Percentiles rank a stretch among this genome's conserved stretches.
Conservation (phyloP, 2,888 invertebrate species). For the Dynastes maya region DNA sequence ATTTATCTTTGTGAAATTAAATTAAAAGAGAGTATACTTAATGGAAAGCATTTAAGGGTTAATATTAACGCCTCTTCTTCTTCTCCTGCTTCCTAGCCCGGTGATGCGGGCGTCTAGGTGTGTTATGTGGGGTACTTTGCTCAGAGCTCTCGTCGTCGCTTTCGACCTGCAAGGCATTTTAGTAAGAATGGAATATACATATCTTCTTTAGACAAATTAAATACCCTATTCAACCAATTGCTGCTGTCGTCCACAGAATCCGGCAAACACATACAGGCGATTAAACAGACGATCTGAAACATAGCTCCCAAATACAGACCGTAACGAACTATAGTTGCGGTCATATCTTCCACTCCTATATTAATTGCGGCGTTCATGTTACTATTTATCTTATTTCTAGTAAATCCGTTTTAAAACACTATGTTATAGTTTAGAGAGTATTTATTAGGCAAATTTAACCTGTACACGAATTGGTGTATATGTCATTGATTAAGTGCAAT, state of each 20-base stretch:
- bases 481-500: no score
- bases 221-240: constrained; percentile 72
- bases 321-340: constrained; percentile 83
- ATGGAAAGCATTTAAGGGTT: background rate
- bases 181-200: no score
- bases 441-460: no score
- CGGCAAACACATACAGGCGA: constrained; percentile 86
- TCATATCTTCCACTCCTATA: constrained; percentile 79
- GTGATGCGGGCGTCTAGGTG: constrained; percentile 78
- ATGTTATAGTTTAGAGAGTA: background rate
- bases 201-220: no score
- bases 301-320: constrained; percentile 89
- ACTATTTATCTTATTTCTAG: background rate
- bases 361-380: constrained; percentile 70
- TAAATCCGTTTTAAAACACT: constrained; percentile 15
- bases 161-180: constrained; percentile 70
- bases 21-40: background rate
- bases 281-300: constrained; percentile 89
- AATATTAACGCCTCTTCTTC: constrained; percentile 77
- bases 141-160: constrained; percentile 84
- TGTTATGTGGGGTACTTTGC: constrained; percentile 81
- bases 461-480: no score
- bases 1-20: background rate
- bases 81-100: constrained; percentile 79
- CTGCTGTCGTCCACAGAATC: constrained; percentile 73